Percentiles rank a stretch among this genome's conserved stretches.
Conservation (phyloP, 2,888 invertebrate species). For the Ischnus inquisitorius region DNA sequence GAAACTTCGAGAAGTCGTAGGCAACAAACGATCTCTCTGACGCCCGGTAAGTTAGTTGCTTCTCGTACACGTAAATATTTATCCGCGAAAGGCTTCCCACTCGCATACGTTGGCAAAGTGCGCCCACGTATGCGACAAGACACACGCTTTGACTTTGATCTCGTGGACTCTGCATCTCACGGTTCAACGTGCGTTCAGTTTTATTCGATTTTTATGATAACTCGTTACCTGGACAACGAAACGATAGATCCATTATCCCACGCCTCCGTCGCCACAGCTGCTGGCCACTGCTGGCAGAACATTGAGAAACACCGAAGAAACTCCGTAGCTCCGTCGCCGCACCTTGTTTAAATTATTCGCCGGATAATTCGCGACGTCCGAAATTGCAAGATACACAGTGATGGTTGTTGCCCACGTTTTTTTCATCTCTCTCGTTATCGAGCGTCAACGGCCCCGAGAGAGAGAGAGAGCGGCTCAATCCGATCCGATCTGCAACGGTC, state of each 20-base stretch:
- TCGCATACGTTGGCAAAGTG: neutral
- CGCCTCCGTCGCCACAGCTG: constrained; percentile 28
- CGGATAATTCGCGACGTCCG: constrained; percentile 31
- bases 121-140: constrained; percentile 4
- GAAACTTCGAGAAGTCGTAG: constrained; percentile 87
- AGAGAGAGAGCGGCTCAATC: neutral
- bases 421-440: constrained; percentile 12
- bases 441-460: neutral
- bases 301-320: constrained; percentile 56
- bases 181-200: constrained; percentile 57
- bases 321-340: constrained; percentile 41
- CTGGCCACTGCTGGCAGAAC: neutral
- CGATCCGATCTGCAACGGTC: neutral
- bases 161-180: neutral
- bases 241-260: constrained; percentile 41
- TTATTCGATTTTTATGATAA: constrained; percentile 34
- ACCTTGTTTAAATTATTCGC: constrained; percentile 53
- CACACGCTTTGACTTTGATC: constrained; percentile 7
- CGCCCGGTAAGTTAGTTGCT: constrained; percentile 81
- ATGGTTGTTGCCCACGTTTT: neutral
- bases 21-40: constrained; percentile 85
- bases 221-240: constrained; percentile 34
- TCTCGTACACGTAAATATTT: too few relatives aligned
- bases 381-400: constrained; percentile 31
- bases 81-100: neutral